phyloP scores from a whole-genome alignment of 2,113 vertebrate species.

The Mesoclemmys tuberculata region DNA sequence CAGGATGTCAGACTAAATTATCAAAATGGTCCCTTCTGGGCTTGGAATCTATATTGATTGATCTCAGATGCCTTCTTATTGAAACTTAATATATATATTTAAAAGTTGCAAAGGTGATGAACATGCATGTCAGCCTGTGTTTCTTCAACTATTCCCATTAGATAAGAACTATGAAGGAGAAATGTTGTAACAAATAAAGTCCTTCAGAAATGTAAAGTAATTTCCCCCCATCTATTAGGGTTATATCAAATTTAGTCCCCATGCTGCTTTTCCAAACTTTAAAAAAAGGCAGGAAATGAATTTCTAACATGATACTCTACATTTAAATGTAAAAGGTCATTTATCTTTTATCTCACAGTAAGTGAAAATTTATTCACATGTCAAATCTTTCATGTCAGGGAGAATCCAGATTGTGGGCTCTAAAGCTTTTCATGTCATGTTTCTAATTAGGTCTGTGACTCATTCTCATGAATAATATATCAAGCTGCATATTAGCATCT shows the following conservation, averaged over 20 bases:
- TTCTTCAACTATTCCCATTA: background rate
- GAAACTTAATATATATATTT: background rate
- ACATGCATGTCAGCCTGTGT: background rate
- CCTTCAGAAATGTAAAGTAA: background rate
- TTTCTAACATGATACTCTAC: background rate
- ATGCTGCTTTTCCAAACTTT: background rate
- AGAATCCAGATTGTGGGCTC: constrained; percentile 65
- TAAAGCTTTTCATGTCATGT: constrained; percentile 63
- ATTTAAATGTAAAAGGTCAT: constrained; percentile 57
- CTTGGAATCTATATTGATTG: background rate
- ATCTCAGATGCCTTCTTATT: constrained; percentile 5
- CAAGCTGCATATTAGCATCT: constrained; percentile 62
- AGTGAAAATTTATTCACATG: constrained; percentile 65
- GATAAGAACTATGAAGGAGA: background rate
- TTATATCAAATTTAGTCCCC: background rate
- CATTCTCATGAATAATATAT: constrained; percentile 71
- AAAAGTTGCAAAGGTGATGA: background rate
- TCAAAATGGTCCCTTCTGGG: background rate
- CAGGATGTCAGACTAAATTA: background rate
- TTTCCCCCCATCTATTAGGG: background rate
- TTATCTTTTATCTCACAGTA: constrained; percentile 41
- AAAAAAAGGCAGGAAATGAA: background rate
- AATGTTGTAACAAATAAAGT: background rate
- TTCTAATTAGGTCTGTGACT: constrained; percentile 71
- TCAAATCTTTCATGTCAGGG: constrained; percentile 63